Conservation (phyloP, 2,888 invertebrate genomes). For the Physocephala rufipes region DNA sequence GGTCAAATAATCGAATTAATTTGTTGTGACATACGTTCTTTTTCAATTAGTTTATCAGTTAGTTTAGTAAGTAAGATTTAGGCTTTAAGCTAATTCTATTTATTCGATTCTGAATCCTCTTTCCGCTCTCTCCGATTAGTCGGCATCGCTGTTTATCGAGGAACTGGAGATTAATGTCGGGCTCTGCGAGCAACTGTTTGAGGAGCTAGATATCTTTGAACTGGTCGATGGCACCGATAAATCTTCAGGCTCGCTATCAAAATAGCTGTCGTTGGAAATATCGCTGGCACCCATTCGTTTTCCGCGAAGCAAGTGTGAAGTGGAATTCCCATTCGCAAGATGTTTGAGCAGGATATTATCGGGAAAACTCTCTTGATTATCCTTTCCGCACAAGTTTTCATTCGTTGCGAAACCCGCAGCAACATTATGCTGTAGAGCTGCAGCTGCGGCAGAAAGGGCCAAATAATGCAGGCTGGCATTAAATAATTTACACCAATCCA, state of each 20-base stretch:
- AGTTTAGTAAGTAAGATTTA: conserved; percentile 36
- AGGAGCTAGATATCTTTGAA: conserved; percentile 51
- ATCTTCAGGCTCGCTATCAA: conserved; percentile 63
- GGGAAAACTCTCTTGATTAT: not conserved
- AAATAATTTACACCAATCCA: conserved; percentile 79
- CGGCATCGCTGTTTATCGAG: conserved; percentile 50
- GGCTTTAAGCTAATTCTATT: conserved; percentile 33
- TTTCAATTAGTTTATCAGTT: conserved; percentile 8
- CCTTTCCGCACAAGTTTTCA: conserved; percentile 34
- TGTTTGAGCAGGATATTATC: conserved; percentile 72
- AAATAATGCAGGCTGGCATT: conserved; percentile 66
- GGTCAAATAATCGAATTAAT: too few species aligned
- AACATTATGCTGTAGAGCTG: conserved; percentile 50
- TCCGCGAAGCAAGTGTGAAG: conserved; percentile 47
- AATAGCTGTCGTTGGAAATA: conserved; percentile 54
- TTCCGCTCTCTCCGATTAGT: conserved; percentile 44
- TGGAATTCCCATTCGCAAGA: conserved; percentile 68
- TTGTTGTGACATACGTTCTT: conserved; percentile 7
- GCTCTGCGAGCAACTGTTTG: conserved; percentile 54
- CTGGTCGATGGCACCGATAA: conserved; percentile 57
- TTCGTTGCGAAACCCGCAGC: conserved; percentile 18
- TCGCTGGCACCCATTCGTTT: conserved; percentile 56
- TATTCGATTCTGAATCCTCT: conserved; percentile 29
- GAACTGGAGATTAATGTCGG: conserved; percentile 47
- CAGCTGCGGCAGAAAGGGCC: conserved; percentile 56